A percentile compares a stretch with the other conserved stretches of the same genome.
These are phyloP conservation scores for Cryptotermes secundus DNA, from an alignment of 1,140 invertebrate genomes.

Conservation along the genomic window DNA sequence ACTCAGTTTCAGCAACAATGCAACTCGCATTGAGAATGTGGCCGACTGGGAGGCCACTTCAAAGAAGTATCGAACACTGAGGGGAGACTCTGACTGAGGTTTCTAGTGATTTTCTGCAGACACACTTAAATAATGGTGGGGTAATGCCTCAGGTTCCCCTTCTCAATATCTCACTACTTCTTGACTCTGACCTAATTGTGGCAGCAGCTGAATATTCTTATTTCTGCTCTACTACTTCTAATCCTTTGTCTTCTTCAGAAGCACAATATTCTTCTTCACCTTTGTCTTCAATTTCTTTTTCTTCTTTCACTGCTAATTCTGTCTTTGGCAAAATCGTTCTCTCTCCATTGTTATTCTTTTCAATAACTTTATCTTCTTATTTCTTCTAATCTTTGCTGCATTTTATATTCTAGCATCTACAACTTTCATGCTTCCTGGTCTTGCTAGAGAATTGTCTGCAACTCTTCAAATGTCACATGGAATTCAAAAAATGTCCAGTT, in stretches of 20 bases:
- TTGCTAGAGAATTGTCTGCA: background rate
- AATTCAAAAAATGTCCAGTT: background rate
- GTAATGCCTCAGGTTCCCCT: background rate
- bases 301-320: background rate
- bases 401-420: background rate
- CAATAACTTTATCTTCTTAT: background rate
- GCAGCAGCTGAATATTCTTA: background rate
- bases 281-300: conserved; percentile 1
- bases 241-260: background rate
- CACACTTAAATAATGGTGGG: background rate
- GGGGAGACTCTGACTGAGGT: conserved; percentile 59
- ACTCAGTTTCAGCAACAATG: conserved; percentile 68
- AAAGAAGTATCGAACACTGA: conserved; percentile 82
- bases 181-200: background rate
- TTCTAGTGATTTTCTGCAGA: conserved; percentile 19
- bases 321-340: background rate
- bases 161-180: background rate
- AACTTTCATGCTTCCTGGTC: background rate
- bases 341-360: background rate
- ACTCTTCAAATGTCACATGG: background rate
- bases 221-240: background rate
- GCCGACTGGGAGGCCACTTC: conserved; percentile 88
- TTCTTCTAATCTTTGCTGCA: background rate
- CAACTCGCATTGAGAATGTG: conserved; percentile 79
- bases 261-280: background rate